Conservation (phyloP, 2,797 vertebrate genomes). For the Pelobates cultripes region DNA sequence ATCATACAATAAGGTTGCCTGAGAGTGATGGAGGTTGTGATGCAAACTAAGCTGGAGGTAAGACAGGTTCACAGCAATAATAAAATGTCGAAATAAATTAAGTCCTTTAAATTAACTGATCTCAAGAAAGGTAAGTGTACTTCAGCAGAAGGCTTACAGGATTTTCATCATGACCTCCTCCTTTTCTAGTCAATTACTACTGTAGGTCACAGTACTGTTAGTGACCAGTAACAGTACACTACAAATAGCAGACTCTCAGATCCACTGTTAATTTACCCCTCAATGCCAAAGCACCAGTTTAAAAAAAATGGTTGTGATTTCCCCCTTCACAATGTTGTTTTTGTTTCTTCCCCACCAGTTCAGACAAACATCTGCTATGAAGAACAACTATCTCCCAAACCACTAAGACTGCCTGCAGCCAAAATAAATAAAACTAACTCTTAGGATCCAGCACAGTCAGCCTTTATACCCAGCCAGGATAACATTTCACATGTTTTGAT, state of each 20-base stretch:
- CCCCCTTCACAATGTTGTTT: constrained; percentile 93
- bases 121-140: neutral
- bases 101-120: too few species aligned
- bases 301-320: constrained; percentile 75
- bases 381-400: constrained; percentile 97
- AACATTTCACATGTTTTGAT: constrained; percentile 98
- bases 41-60: too few species aligned
- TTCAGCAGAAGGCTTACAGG: neutral
- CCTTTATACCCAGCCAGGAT: constrained; percentile 94
- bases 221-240: constrained; percentile 54
- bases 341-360: constrained; percentile 97
- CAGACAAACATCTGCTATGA: constrained; percentile 99
- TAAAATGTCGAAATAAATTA: too few species aligned
- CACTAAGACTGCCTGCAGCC: constrained; percentile 84
- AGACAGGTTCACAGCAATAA: too few species aligned
- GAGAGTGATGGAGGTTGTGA: too few species aligned
- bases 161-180: constrained; percentile 30
- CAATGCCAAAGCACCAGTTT: constrained; percentile 75
- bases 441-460: constrained; percentile 89
- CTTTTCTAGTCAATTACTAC: constrained; percentile 49
- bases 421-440: constrained; percentile 95
- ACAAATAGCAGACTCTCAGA: constrained; percentile 58
- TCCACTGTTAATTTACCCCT: constrained; percentile 64
- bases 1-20: too few species aligned
- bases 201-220: constrained; percentile 55